Evolutionary conservation across 2,888 invertebrate genomes (phyloP).

Genomic region (Cataglyphis cursor): DNA sequence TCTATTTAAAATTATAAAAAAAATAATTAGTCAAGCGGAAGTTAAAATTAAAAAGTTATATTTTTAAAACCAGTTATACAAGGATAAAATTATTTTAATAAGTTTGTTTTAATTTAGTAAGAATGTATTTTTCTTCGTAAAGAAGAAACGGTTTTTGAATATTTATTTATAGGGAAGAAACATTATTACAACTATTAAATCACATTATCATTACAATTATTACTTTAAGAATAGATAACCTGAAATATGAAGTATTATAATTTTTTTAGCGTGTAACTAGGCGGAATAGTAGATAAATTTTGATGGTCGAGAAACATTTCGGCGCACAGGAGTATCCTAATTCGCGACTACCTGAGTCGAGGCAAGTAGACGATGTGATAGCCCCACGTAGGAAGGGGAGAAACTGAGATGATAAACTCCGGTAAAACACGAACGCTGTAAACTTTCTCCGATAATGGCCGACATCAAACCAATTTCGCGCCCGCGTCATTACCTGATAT

Average conservation of each 20-base stretch:
- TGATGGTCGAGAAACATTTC: conserved; percentile 59
- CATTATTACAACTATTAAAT: conserved; percentile 5
- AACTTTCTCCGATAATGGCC: conserved; percentile 84
- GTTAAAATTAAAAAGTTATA: conserved; percentile 1
- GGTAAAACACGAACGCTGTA: conserved; percentile 80
- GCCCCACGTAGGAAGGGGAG: conserved; percentile 44
- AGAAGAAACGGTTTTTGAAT: background rate
- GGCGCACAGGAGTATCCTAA: conserved; percentile 65
- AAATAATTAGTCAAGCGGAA: background rate
- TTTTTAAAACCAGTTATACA: background rate
- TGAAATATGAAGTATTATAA: background rate
- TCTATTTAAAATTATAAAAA: background rate
- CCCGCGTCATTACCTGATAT: conserved; percentile 76
- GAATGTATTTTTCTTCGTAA: background rate
- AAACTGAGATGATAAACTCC: conserved; percentile 80
- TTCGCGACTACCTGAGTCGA: conserved; percentile 62
- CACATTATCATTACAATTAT: background rate
- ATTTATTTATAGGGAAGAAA: background rate
- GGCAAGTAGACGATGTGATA: conserved; percentile 67
- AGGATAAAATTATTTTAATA: background rate
- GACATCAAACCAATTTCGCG: conserved; percentile 81
- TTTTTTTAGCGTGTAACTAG: conserved; percentile 18
- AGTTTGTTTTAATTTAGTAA: background rate
- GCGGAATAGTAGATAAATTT: conserved; percentile 56
- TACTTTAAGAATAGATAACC: conserved; percentile 1